Base-by-base conservation (phyloP, 2,797 vertebrate species). In the Momotus momota region DNA sequence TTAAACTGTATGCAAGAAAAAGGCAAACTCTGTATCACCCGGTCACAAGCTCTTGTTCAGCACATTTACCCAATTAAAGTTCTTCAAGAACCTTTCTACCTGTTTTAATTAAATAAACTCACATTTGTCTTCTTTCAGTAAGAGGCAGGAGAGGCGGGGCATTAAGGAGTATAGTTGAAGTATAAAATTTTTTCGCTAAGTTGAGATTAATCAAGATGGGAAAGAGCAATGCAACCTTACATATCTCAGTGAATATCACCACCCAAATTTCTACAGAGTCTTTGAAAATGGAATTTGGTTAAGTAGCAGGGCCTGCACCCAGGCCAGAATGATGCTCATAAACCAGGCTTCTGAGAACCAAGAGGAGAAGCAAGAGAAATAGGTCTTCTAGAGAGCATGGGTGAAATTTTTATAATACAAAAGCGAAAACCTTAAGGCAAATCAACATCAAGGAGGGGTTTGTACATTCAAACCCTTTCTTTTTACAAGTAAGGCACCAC, bases 121-220 rank as follows among this genome's bases (percentile, higher is more conserved):
- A 26, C 4, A 0, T 58, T 72, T 86, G 23, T 35, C 35, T 35
- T 35, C 18, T 83, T 51, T 45, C 60, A 38, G 35, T 33, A 58
- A 70, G 13, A 8, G 4, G 3, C 7, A 9, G 12, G 2, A 1
- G 7, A 11, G 4, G 7, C 38, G 27, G 11, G 16, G 12, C 17
- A 48, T 8, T 13, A 43, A 49, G 26, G 22, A 67, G 17, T 3
- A 55, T 13, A 38, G 25, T 18, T 54, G 70, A 78, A 65, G 10
- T n/a, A 7, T 58, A 43, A 16, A 3, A 11, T 61, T 71, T 88
- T 92, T 62, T 66, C 35, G 20, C 10, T 58, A 62, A 13, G 3
- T 0, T 78, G 72, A 73, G 40, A 54, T 51, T 73, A 85, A 67
- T 55, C 0, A 5, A 62, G 46, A 49, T n/a, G 27, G 26, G 40